Percentiles rank a stretch among this genome's conserved stretches.
phyloP scores from a whole-genome alignment of 2,888 invertebrate genomes.

The Theodoxus fluviatilis region DNA sequence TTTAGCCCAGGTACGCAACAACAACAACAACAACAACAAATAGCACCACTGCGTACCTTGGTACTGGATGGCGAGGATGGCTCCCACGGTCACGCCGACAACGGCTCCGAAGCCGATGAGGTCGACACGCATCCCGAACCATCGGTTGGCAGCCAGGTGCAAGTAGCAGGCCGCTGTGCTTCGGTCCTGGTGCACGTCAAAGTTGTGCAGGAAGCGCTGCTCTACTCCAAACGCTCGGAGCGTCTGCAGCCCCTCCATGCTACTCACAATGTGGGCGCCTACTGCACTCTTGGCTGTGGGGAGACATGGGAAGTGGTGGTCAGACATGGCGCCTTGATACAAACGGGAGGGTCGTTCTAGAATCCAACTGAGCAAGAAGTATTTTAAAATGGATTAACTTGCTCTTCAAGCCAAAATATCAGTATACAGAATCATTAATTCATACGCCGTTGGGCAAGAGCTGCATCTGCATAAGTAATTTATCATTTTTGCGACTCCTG shows the following conservation, averaged over 20 bases:
- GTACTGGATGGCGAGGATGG: constrained; percentile 37
- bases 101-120: constrained; percentile 40
- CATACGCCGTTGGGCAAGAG: too few species aligned
- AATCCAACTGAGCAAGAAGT: too few species aligned
- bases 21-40: neutral
- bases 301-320: neutral
- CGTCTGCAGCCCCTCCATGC: constrained; percentile 45
- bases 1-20: too few species aligned
- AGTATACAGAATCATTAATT: too few species aligned
- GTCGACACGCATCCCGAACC: constrained; percentile 49
- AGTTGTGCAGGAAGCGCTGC: constrained; percentile 44
- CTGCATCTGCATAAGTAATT: neutral
- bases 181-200: constrained; percentile 65
- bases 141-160: constrained; percentile 43
- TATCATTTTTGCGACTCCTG: neutral
- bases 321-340: neutral
- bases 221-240: constrained; percentile 41
- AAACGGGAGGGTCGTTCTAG: too few species aligned
- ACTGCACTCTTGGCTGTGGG: constrained; percentile 44
- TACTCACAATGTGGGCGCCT: constrained; percentile 47
- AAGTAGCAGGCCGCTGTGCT: constrained; percentile 50
- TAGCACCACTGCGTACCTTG: constrained; percentile 31
- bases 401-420: too few species aligned
- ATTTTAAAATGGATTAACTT: too few species aligned
- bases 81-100: constrained; percentile 33